Base-by-base conservation (phyloP, 2,888 invertebrate genomes). In the Torymus auratus region DNA sequence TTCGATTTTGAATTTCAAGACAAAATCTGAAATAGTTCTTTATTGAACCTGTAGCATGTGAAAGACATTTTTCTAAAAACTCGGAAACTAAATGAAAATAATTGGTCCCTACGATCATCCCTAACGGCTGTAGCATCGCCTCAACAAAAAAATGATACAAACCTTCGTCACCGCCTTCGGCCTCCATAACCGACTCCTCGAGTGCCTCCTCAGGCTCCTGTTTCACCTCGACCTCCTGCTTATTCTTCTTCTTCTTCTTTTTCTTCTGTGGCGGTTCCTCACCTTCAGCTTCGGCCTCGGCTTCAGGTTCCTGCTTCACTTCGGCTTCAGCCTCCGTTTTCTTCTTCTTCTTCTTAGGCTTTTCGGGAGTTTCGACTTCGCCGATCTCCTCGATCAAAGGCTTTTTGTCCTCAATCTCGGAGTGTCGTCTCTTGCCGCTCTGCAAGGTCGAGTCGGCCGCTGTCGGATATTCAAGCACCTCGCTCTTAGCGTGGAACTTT, bases 361-460 rank as follows among this genome's bases (percentile, higher is more conserved):
- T 84, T 84, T 84, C 78, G 76, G 79, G 80, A 61, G 28, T 68
- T 88, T 91, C 83, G 86, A 62, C 75, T 70, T 84, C 83, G 65
- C 17, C 62, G n/a, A 91, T 86, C 73, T 91, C 91, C 83, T 91
- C 90, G 55, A 91, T 89, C 28, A 90, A 78, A 3, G 88, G 87
- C 85, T 89, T 91, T 83, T 83, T 88, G 15, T 87, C 89, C 78
- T 83, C 88, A n/a, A 77, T 91, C 0, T 93, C 93, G 0, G 93
- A 92, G 86, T 93, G 92, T 85, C 94, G 93, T 20, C 95, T 92
- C 88, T 95, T 95, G 4, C 91, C 86, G 0, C 91, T 92, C 23
- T 94, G 94, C 60, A 98, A 90, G 0, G 97, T 97, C 64, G 96
- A 96, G 91, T 98, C 98, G 0, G 94, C 95, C 2, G 95, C 95